Evolutionary conservation across 2,113 vertebrate genomes (phyloP).

Genomic region (Chauna torquata): DNA sequence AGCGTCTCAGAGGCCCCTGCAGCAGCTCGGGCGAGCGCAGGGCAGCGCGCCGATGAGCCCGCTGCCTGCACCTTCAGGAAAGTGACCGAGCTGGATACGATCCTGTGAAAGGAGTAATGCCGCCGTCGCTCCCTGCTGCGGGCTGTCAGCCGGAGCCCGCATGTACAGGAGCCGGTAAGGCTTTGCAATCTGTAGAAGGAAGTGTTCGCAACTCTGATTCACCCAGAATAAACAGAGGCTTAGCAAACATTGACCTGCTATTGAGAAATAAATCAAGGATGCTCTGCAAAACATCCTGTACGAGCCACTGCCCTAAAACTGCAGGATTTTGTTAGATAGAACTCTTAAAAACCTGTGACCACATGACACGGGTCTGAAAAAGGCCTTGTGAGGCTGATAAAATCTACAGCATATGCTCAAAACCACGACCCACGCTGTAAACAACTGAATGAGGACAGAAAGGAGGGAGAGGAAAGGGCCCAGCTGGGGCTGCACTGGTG

Average conservation of each 20-base stretch:
- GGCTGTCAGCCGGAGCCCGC: background rate
- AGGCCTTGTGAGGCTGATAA: background rate
- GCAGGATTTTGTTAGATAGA: background rate
- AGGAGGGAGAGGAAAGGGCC: background rate
- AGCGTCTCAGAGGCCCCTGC: too few relatives aligned
- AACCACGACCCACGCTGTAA: fast-evolving
- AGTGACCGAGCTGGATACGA: background rate
- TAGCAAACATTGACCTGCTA: background rate
- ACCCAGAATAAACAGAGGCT: background rate
- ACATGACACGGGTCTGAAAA: fast-evolving
- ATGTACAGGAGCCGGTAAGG: background rate
- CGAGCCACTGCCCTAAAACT: background rate
- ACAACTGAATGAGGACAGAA: background rate
- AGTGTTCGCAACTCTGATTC: background rate
- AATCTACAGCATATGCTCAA: background rate
- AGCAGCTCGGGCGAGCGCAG: too few relatives aligned
- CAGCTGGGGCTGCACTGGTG: background rate
- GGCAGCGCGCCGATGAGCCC: background rate
- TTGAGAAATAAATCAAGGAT: background rate
- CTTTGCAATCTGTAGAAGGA: background rate
- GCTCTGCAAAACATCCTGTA: background rate
- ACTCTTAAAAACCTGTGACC: background rate
- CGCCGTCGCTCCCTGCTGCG: background rate
- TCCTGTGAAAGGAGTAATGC: fast-evolving
- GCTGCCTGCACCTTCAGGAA: background rate